phyloP scores from a whole-genome alignment of 2,888 invertebrate species.

The Glaucopsyche alexis region DNA sequence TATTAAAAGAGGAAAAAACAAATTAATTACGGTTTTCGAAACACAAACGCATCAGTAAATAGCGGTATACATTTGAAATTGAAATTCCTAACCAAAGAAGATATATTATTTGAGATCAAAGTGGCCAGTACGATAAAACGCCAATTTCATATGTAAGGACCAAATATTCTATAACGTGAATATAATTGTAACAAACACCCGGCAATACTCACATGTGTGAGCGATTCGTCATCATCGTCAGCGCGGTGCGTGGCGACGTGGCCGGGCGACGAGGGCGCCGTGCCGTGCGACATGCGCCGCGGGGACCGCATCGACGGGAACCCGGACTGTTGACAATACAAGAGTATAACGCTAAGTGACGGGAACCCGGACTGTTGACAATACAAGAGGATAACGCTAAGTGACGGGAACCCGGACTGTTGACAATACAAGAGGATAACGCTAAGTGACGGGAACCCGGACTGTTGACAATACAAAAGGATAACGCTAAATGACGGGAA shows the following conservation, averaged over 20 bases:
- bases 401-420: neutral
- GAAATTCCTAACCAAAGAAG: too few relatives aligned
- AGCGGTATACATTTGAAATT: too few relatives aligned
- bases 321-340: slow-evolving; percentile 34
- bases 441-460: neutral
- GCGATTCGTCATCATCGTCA: slow-evolving; percentile 55
- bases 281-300: slow-evolving; percentile 47
- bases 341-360: neutral
- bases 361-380: neutral
- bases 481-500: slow-evolving; percentile 37
- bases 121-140: too few relatives aligned
- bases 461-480: neutral
- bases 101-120: too few relatives aligned
- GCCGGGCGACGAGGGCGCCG: slow-evolving; percentile 49
- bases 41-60: too few relatives aligned
- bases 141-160: too few relatives aligned
- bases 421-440: neutral
- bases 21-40: too few relatives aligned
- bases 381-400: neutral
- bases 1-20: too few relatives aligned
- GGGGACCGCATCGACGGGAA: slow-evolving; percentile 44
- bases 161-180: neutral
- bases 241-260: slow-evolving; percentile 44
- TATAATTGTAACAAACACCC: slow-evolving; percentile 27
- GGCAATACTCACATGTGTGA: slow-evolving; percentile 45